Conservation (phyloP, 2,888 invertebrate genomes). For the Podabrus alpinus region DNA sequence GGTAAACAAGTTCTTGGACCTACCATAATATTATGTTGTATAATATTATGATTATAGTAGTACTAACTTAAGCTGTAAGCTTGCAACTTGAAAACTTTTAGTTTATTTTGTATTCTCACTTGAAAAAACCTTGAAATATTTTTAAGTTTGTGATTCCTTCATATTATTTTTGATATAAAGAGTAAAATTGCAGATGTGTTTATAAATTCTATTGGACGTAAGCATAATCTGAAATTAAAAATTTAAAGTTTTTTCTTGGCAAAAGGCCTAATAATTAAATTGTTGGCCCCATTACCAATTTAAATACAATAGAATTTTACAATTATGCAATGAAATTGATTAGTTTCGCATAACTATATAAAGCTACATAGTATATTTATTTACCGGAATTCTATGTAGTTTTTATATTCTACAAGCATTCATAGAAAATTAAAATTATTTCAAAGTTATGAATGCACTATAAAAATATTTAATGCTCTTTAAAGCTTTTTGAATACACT, state of each 20-base stretch:
- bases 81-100: not conserved
- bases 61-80: too few species aligned
- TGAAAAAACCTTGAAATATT: not conserved
- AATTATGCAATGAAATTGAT: not conserved
- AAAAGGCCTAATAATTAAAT: not conserved
- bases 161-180: not conserved
- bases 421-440: not conserved
- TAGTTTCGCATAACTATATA: not conserved
- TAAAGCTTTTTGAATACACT: not conserved
- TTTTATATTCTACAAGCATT: not conserved
- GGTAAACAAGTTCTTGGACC: too few species aligned
- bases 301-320: constrained; percentile 1
- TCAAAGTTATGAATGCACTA: not conserved
- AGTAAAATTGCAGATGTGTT: not conserved
- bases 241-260: not conserved
- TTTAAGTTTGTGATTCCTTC: not conserved
- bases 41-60: too few species aligned
- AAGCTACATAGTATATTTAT: not conserved
- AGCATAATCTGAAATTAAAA: not conserved
- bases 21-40: too few species aligned
- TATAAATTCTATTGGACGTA: not conserved
- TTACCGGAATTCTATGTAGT: not conserved
- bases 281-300: constrained; percentile 4
- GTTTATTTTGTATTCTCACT: not conserved
- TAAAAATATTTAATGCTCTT: not conserved